Conservation (phyloP, 2,113 vertebrate species). For the Phasianus colchicus region DNA sequence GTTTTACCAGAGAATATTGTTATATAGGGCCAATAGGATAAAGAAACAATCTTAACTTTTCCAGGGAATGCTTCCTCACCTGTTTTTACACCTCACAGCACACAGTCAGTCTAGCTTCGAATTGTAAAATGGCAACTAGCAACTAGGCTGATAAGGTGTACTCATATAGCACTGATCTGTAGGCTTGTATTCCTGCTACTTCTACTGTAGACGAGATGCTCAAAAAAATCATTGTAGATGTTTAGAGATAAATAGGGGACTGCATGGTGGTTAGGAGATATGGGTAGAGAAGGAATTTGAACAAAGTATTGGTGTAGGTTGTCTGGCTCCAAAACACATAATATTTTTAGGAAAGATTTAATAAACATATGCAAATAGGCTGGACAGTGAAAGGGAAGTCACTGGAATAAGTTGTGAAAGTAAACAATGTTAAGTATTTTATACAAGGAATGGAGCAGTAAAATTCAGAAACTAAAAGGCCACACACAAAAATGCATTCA, state of each 20-base stretch:
- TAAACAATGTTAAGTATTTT: neutral
- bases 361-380: neutral
- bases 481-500: neutral
- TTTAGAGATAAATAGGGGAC: neutral
- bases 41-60: neutral
- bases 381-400: neutral
- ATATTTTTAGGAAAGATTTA: neutral
- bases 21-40: neutral
- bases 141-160: neutral
- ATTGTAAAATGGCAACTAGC: neutral
- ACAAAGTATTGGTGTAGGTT: neutral
- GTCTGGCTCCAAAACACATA: neutral
- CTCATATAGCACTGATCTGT: no score
- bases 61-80: neutral
- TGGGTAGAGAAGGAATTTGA: rapidly evolving
- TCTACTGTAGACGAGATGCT: neutral
- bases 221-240: neutral
- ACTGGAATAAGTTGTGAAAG: neutral
- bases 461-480: neutral
- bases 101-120: neutral
- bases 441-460: neutral
- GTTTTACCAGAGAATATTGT: neutral
- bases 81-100: neutral
- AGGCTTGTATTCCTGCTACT: neutral
- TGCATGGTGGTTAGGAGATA: neutral